Percentiles rank a stretch among this genome's conserved stretches.
Evolutionary conservation across 2,797 vertebrate species (phyloP).

Genomic region (Leontocebus nigricollis): DNA sequence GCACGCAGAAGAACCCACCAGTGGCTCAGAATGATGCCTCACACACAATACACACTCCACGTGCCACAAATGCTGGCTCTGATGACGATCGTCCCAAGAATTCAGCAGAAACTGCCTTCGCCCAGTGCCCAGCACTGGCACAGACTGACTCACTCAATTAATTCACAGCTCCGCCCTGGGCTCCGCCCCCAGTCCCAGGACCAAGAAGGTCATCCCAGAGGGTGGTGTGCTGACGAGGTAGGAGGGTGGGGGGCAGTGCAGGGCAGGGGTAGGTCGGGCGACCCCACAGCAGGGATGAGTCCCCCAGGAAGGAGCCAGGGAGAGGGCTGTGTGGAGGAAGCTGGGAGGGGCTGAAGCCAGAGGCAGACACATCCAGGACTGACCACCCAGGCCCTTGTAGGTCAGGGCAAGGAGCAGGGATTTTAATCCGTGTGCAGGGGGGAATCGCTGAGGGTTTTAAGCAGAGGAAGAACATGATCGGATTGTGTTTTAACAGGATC

Average conservation of each 20-base stretch:
- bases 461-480: not conserved
- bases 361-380: not conserved
- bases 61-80: not conserved
- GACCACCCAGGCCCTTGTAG: not conserved
- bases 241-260: not conserved
- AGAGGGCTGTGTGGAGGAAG: not conserved
- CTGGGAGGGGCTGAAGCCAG: not conserved
- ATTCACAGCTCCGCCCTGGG: not conserved
- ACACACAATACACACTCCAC: not conserved
- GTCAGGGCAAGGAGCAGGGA: not conserved
- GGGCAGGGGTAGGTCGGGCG: not conserved
- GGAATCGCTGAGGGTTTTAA: not conserved
- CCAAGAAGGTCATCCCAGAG: not conserved
- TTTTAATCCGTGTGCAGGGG: not conserved
- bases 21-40: not conserved
- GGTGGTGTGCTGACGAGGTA: not conserved
- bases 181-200: not conserved
- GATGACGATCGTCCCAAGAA: not conserved
- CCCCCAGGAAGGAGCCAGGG: not conserved
- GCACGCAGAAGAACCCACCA: not conserved
- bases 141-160: too few relatives aligned
- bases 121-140: not conserved
- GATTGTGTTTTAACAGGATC: not conserved
- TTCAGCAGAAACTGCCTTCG: not conserved
- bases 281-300: accelerated